phyloP scores from a whole-genome alignment of 1,140 invertebrate genomes.

The Drosophila ogumai region DNA sequence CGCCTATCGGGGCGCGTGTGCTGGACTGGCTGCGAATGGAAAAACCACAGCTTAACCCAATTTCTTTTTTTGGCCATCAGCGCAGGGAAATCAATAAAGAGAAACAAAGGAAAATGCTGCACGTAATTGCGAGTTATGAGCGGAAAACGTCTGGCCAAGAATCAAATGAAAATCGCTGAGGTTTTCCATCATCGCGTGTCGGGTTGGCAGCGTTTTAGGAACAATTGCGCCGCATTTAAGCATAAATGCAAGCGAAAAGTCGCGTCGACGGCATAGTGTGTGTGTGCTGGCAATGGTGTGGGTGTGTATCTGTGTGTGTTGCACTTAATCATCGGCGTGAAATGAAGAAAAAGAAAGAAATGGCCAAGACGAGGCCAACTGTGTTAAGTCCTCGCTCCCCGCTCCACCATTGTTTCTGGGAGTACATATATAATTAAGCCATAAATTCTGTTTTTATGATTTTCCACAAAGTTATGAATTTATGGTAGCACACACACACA shows the following conservation, averaged over 20 bases:
- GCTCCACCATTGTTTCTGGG: neutral
- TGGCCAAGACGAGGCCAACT: conserved; percentile 46
- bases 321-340: conserved; percentile 76
- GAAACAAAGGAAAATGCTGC: conserved; percentile 51
- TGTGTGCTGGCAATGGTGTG: conserved; percentile 4
- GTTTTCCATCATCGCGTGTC: conserved; percentile 77
- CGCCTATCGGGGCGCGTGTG: conserved; percentile 34
- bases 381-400: conserved; percentile 13
- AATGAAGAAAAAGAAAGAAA: conserved; percentile 73
- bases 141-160: conserved; percentile 17
- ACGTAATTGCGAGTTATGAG: conserved; percentile 52
- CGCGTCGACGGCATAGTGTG: neutral
- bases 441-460: conserved; percentile 84
- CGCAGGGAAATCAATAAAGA: conserved; percentile 38
- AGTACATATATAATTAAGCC: conserved; percentile 79
- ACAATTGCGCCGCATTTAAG: conserved; percentile 78
- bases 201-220: conserved; percentile 66
- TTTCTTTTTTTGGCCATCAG: conserved; percentile 23
- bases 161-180: conserved; percentile 69
- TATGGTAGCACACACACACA: conserved; percentile 56
- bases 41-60: conserved; percentile 59
- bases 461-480: conserved; percentile 83
- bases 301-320: conserved; percentile 38
- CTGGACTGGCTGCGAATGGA: conserved; percentile 32
- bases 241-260: conserved; percentile 76